Evolutionary conservation across 1,140 invertebrate genomes (phyloP).

Genomic region (Lepeophtheirus salmonis): DNA sequence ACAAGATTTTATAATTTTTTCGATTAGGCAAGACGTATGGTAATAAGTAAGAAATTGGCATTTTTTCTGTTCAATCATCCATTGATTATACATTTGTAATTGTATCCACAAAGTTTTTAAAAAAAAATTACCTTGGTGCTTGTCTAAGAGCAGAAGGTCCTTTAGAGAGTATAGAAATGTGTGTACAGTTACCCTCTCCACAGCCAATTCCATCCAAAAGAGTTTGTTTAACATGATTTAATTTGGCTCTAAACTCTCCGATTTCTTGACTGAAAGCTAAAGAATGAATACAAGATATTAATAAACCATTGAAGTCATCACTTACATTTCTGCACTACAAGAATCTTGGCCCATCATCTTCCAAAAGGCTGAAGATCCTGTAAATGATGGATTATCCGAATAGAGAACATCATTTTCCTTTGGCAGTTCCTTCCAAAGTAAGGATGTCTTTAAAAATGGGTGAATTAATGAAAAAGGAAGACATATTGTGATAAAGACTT

Average conservation of each 20-base stretch:
- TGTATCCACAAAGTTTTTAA: not conserved
- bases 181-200: slow-evolving; percentile 8
- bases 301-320: too few species aligned
- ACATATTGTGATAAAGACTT: too few species aligned
- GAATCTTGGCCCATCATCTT: not conserved
- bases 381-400: too few species aligned
- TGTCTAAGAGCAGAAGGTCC: not conserved
- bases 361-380: not conserved
- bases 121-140: slow-evolving; percentile 4
- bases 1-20: too few species aligned
- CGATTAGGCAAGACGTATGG: too few species aligned
- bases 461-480: too few species aligned
- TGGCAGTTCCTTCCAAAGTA: not conserved
- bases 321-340: not conserved
- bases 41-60: too few species aligned
- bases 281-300: not conserved
- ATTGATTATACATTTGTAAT: too few species aligned
- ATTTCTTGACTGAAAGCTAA: not conserved
- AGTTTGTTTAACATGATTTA: slow-evolving; percentile 7
- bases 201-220: slow-evolving; percentile 6
- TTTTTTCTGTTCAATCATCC: too few species aligned
- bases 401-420: not conserved
- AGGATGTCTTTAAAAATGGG: too few species aligned
- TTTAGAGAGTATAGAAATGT: not conserved
- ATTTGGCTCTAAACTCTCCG: not conserved